Evolutionary conservation across 2,797 vertebrate genomes (phyloP).

Genomic region (Sebastes paucispinis): DNA sequence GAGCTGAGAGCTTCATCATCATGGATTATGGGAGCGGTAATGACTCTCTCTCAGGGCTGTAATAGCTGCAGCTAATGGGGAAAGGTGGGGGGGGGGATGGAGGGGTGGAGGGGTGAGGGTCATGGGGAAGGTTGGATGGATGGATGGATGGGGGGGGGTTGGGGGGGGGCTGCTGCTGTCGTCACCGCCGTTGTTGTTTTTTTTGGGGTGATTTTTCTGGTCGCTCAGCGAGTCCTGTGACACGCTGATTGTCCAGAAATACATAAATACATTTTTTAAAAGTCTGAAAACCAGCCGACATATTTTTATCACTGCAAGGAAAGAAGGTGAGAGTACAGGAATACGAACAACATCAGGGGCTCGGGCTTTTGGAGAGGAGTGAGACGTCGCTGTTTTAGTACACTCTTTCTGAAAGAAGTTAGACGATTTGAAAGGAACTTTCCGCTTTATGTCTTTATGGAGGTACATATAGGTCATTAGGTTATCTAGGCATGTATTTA

Average conservation of each 20-base stretch:
- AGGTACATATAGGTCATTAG: too few relatives aligned
- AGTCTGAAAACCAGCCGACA: background rate
- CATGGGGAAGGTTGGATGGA: slow-evolving; percentile 40
- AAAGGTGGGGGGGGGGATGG: slow-evolving; percentile 14
- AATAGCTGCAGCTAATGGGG: slow-evolving; percentile 71
- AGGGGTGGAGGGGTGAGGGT: slow-evolving; percentile 19
- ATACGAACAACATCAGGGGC: background rate
- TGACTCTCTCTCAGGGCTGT: slow-evolving; percentile 68
- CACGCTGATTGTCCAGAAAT: slow-evolving; percentile 19
- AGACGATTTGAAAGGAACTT: too few relatives aligned
- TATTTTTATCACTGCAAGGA: background rate
- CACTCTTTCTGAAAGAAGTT: background rate
- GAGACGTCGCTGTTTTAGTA: background rate
- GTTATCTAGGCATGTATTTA: too few relatives aligned
- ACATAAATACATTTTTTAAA: background rate
- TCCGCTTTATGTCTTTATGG: too few relatives aligned
- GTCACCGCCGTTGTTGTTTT: slow-evolving; percentile 23
- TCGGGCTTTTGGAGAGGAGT: too few relatives aligned
- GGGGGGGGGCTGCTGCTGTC: background rate
- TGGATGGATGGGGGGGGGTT: slow-evolving; percentile 17
- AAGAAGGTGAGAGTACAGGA: background rate
- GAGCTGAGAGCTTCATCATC: slow-evolving; percentile 76
- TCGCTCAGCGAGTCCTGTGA: slow-evolving; percentile 9
- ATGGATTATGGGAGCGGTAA: slow-evolving; percentile 68
- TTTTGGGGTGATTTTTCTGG: slow-evolving; percentile 7